These are phyloP conservation scores for Dasyurus viverrinus DNA, from an alignment of 2,113 vertebrate species.

Conservation along the genomic window DNA sequence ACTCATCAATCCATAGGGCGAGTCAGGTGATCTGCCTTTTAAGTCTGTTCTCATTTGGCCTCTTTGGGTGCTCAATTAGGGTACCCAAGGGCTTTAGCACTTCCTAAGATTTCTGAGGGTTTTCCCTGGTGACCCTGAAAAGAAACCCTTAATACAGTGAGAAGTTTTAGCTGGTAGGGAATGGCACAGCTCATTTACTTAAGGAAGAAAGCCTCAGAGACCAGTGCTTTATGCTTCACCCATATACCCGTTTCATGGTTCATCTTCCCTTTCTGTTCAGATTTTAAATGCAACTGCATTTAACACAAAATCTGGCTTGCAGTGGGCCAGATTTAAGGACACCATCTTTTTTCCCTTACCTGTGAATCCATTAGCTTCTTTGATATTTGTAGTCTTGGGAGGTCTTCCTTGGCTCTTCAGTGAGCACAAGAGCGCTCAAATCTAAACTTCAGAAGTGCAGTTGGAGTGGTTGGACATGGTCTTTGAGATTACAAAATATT, in stretches of 20 bases:
- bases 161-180: neutral
- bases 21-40: neutral
- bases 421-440: neutral
- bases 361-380: neutral
- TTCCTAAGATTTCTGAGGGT: neutral
- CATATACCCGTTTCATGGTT: neutral
- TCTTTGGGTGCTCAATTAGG: slow-evolving; percentile 10
- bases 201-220: neutral
- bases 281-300: neutral
- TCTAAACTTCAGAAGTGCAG: neutral
- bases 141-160: slow-evolving; percentile 13
- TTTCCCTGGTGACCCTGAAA: slow-evolving; percentile 2
- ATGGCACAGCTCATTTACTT: neutral
- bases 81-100: slow-evolving; percentile 7
- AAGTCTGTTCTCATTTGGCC: slow-evolving; percentile 25
- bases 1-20: neutral
- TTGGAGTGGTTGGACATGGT: too few species aligned
- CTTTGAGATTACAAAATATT: too few species aligned
- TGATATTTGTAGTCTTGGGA: neutral
- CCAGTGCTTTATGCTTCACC: too few species aligned
- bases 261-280: neutral
- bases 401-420: neutral
- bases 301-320: neutral
- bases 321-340: neutral
- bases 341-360: neutral